Conservation (phyloP, 2,797 vertebrate genomes). For the Acomys russatus region DNA sequence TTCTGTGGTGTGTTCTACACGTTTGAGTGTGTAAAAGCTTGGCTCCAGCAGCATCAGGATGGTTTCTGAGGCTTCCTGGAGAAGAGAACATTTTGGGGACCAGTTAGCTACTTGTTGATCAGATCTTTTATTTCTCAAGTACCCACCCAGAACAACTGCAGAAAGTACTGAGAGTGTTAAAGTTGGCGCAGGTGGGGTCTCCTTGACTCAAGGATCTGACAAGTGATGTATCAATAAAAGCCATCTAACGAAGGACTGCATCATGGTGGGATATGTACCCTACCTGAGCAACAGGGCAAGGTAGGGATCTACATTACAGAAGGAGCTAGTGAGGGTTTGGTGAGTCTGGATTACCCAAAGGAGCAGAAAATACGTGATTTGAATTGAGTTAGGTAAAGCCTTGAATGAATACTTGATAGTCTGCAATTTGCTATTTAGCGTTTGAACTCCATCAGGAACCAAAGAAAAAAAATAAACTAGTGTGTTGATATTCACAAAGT, state of each 20-base stretch:
- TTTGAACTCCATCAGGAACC: background rate
- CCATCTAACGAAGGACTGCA: background rate
- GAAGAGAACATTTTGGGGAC: background rate
- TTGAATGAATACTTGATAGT: background rate
- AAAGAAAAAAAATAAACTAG: background rate
- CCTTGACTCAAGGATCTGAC: background rate
- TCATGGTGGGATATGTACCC: background rate
- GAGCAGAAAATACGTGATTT: background rate
- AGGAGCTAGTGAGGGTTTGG: background rate
- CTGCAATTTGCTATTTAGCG: background rate
- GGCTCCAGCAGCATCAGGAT: background rate
- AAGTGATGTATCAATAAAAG: background rate
- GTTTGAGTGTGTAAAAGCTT: background rate
- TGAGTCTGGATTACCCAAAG: background rate
- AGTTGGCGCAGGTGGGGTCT: accelerated
- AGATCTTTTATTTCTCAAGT: background rate
- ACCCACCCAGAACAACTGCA: background rate
- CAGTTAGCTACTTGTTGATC: background rate
- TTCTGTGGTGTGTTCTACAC: background rate
- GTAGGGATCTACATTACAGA: too few species aligned
- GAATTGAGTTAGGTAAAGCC: background rate
- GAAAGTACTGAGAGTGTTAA: too few species aligned
- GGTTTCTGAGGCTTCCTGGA: background rate
- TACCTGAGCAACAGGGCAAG: background rate
- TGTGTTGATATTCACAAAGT: background rate